Percentiles rank a stretch among this genome's conserved stretches.
Conservation (phyloP, 1,140 invertebrate genomes). For the Drosophila simulans region DNA sequence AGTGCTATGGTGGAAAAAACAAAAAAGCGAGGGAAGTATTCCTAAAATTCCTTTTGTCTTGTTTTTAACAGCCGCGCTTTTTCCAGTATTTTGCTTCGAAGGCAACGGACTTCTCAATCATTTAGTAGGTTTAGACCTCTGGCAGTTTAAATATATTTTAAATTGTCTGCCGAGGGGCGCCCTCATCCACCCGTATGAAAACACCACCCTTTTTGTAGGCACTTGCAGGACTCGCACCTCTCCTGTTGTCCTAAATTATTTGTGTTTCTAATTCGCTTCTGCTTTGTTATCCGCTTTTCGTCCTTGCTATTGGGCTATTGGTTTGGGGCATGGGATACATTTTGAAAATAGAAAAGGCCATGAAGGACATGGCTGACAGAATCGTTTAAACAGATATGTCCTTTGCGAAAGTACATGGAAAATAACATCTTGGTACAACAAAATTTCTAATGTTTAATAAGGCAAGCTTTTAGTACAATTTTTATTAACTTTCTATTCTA, state of each 20-base stretch:
- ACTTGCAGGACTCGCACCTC: constrained; percentile 19
- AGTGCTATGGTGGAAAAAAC: constrained; percentile 12
- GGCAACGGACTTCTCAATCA: constrained; percentile 42
- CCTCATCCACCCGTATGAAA: constrained; percentile 8
- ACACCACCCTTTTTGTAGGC: constrained; percentile 18
- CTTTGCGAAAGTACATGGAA: not conserved
- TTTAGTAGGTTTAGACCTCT: constrained; percentile 10
- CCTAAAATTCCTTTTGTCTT: constrained; percentile 49
- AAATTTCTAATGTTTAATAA: no score
- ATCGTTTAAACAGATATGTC: constrained; percentile 26
- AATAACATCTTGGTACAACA: not conserved
- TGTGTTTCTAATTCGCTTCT: constrained; percentile 65
- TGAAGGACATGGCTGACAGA: constrained; percentile 33
- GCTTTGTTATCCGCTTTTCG: constrained; percentile 46
- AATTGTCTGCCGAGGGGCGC: constrained; percentile 65
- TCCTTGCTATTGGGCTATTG: not conserved
- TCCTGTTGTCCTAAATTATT: constrained; percentile 66
- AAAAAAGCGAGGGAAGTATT: constrained; percentile 53
- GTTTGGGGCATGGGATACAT: constrained; percentile 50
- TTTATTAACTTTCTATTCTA: no score
- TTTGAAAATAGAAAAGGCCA: constrained; percentile 18
- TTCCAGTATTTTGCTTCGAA: constrained; percentile 28
- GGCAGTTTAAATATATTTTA: constrained; percentile 80
- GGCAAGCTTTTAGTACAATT: no score
- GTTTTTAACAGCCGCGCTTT: not conserved